Conservation (phyloP, 1,140 invertebrate genomes). For the Uloborus diversus region DNA sequence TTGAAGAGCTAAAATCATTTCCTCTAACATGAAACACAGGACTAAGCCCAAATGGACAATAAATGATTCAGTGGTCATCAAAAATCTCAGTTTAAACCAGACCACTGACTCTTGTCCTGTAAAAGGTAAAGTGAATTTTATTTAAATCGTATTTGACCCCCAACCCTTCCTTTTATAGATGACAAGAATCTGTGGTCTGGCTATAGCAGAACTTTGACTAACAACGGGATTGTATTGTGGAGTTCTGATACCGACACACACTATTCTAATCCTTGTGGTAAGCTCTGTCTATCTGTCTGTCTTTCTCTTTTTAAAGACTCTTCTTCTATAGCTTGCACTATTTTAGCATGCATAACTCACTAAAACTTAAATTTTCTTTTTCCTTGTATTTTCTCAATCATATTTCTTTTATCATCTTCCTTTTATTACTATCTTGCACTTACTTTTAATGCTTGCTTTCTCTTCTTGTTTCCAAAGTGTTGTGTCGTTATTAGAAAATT, state of each 20-base stretch:
- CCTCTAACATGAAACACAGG: too few relatives aligned
- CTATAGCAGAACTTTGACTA: constrained; percentile 56
- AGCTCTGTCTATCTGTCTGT: constrained; percentile 13
- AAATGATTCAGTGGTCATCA: constrained; percentile 38
- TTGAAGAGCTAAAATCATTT: too few relatives aligned
- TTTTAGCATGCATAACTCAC: background rate
- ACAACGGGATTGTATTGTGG: constrained; percentile 54
- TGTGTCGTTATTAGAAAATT: background rate
- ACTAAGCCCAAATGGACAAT: too few relatives aligned
- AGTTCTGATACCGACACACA: constrained; percentile 55
- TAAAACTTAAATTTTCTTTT: too few relatives aligned
- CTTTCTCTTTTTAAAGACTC: constrained; percentile 23
- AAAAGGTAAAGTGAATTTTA: constrained; percentile 18
- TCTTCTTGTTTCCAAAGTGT: background rate
- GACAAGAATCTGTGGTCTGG: constrained; percentile 57
- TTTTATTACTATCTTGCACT: too few relatives aligned
- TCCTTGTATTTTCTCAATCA: too few relatives aligned
- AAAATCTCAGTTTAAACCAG: background rate
- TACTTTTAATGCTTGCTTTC: background rate
- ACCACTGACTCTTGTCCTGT: constrained; percentile 55
- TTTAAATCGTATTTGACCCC: background rate
- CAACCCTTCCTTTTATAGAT: constrained; percentile 51
- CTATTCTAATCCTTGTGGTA: constrained; percentile 57
- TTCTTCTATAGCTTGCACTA: background rate
- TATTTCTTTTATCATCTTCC: too few relatives aligned